Evolutionary conservation across 2,888 invertebrate species (phyloP).

Genomic region (Scelioninae gen. 2): DNA sequence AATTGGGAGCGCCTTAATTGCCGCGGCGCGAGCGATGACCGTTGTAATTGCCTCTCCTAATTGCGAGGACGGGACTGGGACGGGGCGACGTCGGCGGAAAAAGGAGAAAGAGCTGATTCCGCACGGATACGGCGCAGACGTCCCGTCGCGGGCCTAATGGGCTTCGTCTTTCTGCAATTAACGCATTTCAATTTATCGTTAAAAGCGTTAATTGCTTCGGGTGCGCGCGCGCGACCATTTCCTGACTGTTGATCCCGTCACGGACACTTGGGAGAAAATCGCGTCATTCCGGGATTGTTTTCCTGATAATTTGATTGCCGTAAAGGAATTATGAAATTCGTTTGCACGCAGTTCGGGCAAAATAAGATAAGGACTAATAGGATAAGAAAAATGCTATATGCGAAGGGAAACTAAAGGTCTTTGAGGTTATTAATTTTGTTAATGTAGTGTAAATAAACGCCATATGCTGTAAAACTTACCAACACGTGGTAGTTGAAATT

Average conservation of each 20-base stretch:
- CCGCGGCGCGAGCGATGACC: conserved; percentile 72
- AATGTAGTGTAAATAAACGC: too few species aligned
- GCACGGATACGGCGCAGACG: conserved; percentile 54
- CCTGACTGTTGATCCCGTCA: conserved; percentile 42
- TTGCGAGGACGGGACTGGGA: conserved; percentile 63
- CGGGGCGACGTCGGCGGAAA: conserved; percentile 44
- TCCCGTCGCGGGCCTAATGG: conserved; percentile 60
- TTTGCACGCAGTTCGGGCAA: too few species aligned
- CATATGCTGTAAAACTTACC: too few species aligned
- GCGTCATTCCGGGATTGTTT: too few species aligned
- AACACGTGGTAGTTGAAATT: too few species aligned
- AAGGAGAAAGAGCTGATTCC: conserved; percentile 55
- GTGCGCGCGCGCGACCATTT: conserved; percentile 31
- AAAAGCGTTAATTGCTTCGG: conserved; percentile 61
- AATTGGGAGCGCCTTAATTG: conserved; percentile 73
- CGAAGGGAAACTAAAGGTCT: too few species aligned
- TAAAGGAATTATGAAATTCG: too few species aligned
- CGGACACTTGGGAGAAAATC: too few species aligned
- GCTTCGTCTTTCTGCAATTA: conserved; percentile 63
- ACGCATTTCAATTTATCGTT: conserved; percentile 64
- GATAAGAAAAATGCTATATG: too few species aligned
- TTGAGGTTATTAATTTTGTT: too few species aligned
- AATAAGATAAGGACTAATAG: too few species aligned
- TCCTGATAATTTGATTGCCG: too few species aligned
- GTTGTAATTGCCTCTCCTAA: conserved; percentile 70